Percentiles rank a stretch among this genome's conserved stretches.
These are phyloP conservation scores for Pholis gunnellus DNA, from an alignment of 2,113 vertebrate species.

Conservation along the genomic window DNA sequence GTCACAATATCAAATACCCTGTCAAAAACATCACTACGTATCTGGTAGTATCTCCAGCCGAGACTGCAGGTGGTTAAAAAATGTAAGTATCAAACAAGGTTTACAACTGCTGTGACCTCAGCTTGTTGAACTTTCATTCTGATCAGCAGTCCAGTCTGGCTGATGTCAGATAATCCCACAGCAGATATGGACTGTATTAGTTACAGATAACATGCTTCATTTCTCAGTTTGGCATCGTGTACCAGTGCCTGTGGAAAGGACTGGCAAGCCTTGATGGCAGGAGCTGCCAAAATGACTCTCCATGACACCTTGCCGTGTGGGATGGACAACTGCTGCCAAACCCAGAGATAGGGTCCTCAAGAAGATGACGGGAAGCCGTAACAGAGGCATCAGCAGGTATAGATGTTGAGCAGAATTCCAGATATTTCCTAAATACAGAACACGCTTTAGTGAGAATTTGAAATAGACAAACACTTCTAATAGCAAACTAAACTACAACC, in stretches of 20 bases:
- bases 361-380: constrained; percentile 2
- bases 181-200: constrained; percentile 68
- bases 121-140: constrained; percentile 9
- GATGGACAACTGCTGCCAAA: constrained; percentile 49
- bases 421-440: constrained; percentile 2
- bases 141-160: constrained; percentile 31
- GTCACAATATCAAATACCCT: constrained; percentile 2
- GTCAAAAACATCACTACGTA: background rate
- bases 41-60: background rate
- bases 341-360: constrained; percentile 30
- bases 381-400: constrained; percentile 17
- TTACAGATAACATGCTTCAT: constrained; percentile 72
- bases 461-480: too few relatives aligned
- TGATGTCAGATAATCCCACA: constrained; percentile 63
- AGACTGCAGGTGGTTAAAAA: constrained; percentile 22
- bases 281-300: constrained; percentile 69
- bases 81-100: constrained; percentile 46
- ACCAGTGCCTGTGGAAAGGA: constrained; percentile 45
- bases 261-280: constrained; percentile 45
- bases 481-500: background rate
- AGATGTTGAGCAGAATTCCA: background rate
- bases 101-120: constrained; percentile 33
- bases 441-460: background rate
- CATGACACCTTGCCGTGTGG: constrained; percentile 52
- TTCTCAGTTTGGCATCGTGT: constrained; percentile 51